A percentile compares a stretch with the other conserved stretches of the same genome.
Evolutionary conservation across 2,888 invertebrate genomes (phyloP).

Genomic region (Heliconius hortense): DNA sequence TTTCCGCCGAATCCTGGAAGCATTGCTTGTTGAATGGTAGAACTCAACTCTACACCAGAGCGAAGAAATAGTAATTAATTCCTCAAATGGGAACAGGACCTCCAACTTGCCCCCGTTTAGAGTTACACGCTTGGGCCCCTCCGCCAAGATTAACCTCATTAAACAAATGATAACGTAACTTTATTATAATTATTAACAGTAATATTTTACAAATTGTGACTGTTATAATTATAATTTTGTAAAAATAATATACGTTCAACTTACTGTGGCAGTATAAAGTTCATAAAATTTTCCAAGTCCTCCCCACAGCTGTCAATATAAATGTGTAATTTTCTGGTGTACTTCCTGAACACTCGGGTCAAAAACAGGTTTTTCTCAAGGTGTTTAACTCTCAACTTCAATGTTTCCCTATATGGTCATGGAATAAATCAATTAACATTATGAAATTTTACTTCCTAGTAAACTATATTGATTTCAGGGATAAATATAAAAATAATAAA

Average conservation of each 20-base stretch:
- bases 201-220: no score
- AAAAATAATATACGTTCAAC: conserved; percentile 43
- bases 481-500: neutral
- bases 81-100: no score
- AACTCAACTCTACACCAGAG: no score
- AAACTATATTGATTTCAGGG: neutral
- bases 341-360: conserved; percentile 61
- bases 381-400: conserved; percentile 58
- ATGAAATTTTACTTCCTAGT: conserved; percentile 7
- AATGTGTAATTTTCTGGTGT: conserved; percentile 58
- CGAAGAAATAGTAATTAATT: no score
- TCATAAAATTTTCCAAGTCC: conserved; percentile 62
- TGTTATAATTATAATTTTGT: neutral
- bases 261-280: conserved; percentile 67
- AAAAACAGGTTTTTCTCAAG: conserved; percentile 64
- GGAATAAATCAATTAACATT: neutral
- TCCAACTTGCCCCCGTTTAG: no score
- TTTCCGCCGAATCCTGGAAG: no score
- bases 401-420: conserved; percentile 53
- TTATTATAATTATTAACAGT: no score
- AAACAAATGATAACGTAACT: no score
- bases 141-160: no score
- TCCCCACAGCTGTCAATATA: conserved; percentile 58
- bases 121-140: no score
- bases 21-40: no score